These are phyloP conservation scores for Corythoichthys intestinalis DNA, from an alignment of 2,113 vertebrate genomes.

Conservation along the genomic window DNA sequence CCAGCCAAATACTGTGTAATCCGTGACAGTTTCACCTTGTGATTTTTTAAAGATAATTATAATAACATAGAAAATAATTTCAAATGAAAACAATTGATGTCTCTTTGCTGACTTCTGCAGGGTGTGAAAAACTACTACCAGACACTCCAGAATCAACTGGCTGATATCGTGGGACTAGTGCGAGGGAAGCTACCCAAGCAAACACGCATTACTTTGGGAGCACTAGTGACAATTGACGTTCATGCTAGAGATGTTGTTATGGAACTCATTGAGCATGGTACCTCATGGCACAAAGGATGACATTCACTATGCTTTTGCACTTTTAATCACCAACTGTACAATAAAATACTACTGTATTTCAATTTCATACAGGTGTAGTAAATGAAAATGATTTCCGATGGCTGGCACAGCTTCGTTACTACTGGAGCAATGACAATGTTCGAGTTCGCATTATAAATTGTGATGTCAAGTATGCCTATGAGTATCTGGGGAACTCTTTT, in stretches of 20 bases:
- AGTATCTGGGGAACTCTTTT: conserved; percentile 88
- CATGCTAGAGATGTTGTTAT: conserved; percentile 92
- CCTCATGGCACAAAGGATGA: not conserved
- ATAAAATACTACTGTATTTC: not conserved
- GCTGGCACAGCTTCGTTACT: conserved; percentile 92
- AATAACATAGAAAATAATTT: not conserved
- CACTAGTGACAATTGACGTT: conserved; percentile 94
- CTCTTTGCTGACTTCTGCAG: conserved; percentile 33
- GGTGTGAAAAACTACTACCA: conserved; percentile 76
- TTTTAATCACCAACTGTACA: not conserved
- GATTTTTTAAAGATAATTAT: no score
- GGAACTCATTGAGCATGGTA: conserved; percentile 89
- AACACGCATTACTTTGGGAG: conserved; percentile 87
- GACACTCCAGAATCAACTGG: conserved; percentile 83
- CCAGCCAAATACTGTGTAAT: no score
- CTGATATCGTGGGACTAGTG: conserved; percentile 88
- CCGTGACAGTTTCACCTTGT: no score
- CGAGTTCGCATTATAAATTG: conserved; percentile 89
- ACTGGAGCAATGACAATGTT: conserved; percentile 80
- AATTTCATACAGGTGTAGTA: conserved; percentile 76
- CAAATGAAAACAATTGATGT: not conserved
- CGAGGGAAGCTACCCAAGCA: conserved; percentile 92
- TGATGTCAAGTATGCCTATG: conserved; percentile 84
- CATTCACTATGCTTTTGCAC: not conserved
- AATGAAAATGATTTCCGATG: conserved; percentile 87